These are phyloP conservation scores for Escarpia spicata DNA, from an alignment of 2,888 invertebrate genomes.

Conservation along the genomic window DNA sequence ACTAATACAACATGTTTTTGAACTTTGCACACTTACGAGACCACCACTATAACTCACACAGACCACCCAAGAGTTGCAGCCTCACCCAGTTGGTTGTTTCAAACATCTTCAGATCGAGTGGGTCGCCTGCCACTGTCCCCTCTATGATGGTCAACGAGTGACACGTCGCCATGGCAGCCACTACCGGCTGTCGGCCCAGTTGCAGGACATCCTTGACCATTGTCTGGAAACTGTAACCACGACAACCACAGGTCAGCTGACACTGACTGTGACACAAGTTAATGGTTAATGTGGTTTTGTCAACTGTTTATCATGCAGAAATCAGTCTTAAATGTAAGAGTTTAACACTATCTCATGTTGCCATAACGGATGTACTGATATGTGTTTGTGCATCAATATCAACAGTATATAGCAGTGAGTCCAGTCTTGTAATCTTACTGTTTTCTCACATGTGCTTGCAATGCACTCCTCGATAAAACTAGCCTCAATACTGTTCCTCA, in stretches of 20 bases:
- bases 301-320: no score
- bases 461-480: no score
- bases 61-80: not conserved
- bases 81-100: conserved; percentile 65
- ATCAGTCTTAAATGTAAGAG: no score
- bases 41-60: no score
- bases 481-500: no score
- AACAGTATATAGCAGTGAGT: no score
- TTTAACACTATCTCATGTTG: no score
- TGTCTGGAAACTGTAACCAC: not conserved
- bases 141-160: conserved; percentile 67
- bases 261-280: not conserved
- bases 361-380: no score
- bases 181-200: conserved; percentile 38
- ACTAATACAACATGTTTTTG: no score
- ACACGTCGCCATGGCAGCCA: conserved; percentile 66
- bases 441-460: not conserved
- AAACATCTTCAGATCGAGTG: conserved; percentile 68
- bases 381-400: not conserved
- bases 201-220: conserved; percentile 22
- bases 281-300: not conserved
- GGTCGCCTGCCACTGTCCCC: conserved; percentile 65
- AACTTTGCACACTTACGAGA: no score
- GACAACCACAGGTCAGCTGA: conserved; percentile 14
- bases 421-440: not conserved